phyloP scores from a whole-genome alignment of 2,888 invertebrate genomes.

The Emesis furor region DNA sequence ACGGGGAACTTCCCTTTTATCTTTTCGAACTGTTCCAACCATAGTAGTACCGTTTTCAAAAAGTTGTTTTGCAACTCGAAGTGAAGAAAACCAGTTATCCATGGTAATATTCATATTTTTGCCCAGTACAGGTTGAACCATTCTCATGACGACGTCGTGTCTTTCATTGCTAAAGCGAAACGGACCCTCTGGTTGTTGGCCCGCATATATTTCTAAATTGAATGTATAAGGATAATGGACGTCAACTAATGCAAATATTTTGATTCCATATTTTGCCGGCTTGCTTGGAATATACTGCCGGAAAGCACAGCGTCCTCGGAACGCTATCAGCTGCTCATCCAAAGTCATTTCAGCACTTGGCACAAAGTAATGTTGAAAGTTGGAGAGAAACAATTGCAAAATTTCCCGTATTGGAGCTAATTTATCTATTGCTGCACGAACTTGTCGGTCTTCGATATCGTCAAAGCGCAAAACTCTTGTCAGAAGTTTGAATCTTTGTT shows the following conservation, averaged over 20 bases:
- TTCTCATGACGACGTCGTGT: too few species aligned
- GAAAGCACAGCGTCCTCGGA: not conserved
- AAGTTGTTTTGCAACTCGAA: too few species aligned
- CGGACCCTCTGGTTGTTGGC: too few species aligned
- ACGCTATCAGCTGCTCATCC: not conserved
- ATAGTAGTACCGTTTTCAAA: too few species aligned
- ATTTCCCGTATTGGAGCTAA: slow-evolving; percentile 8
- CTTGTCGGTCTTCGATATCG: slow-evolving; percentile 13
- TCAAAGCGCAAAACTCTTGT: not conserved
- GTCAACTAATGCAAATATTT: not conserved
- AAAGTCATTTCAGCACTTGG: not conserved
- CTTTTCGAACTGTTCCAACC: too few species aligned
- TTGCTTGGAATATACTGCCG: not conserved
- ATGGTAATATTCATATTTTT: too few species aligned
- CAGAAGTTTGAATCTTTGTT: slow-evolving; percentile 12
- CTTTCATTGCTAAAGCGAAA: too few species aligned
- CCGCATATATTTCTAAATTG: too few species aligned
- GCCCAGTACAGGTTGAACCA: too few species aligned
- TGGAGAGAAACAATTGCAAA: not conserved
- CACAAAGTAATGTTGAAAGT: not conserved
- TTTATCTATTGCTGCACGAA: not conserved
- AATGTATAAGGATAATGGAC: too few species aligned
- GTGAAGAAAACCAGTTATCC: too few species aligned
- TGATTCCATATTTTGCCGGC: not conserved
- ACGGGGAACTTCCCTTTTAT: too few species aligned